Percentiles rank a stretch among this genome's conserved stretches.
These are phyloP conservation scores for Gallinago paraguaiae DNA, from an alignment of 2,113 vertebrate genomes.

Conservation along the genomic window DNA sequence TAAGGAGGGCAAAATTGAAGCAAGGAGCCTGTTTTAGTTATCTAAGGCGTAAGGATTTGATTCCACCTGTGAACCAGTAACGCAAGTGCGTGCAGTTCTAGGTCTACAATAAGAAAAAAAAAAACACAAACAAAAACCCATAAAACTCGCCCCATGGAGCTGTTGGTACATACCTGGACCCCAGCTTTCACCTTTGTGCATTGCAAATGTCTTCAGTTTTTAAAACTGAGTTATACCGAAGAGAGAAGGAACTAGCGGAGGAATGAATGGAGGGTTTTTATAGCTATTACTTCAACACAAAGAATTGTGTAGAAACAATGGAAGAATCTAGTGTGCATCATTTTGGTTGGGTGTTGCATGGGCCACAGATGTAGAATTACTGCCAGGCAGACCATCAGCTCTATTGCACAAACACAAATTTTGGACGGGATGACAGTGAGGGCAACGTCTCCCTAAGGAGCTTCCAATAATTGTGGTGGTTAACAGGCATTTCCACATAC, in stretches of 20 bases:
- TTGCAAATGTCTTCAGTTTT: neutral
- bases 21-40: neutral
- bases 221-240: neutral
- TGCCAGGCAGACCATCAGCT: neutral
- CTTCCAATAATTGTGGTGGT: neutral
- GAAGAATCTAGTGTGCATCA: rapidly evolving
- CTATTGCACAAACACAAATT: neutral
- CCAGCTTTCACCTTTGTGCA: neutral
- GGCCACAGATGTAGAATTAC: neutral
- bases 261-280: neutral
- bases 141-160: neutral
- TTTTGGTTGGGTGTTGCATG: neutral
- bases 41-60: neutral
- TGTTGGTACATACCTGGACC: neutral
- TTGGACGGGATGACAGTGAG: neutral
- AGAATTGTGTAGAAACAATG: neutral
- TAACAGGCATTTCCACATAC: neutral
- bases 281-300: neutral
- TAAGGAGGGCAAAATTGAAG: neutral
- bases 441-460: neutral
- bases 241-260: neutral
- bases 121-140: neutral
- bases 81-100: neutral
- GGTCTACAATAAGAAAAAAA: neutral
- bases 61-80: neutral